Conservation (phyloP, 2,888 invertebrate genomes). For the Zonitis immaculata region DNA sequence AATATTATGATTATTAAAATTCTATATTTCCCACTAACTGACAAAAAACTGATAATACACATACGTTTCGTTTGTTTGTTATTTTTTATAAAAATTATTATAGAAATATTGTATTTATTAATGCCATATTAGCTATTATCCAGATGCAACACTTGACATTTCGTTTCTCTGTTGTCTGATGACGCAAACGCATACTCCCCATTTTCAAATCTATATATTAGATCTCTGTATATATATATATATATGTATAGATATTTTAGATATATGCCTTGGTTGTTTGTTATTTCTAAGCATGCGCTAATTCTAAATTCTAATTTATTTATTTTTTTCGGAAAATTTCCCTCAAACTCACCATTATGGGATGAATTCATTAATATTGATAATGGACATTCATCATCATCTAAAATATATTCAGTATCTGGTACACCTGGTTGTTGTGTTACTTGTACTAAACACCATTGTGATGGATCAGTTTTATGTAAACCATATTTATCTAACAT, state of each 20-base stretch:
- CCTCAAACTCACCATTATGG: constrained; percentile 83
- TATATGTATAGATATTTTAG: background rate
- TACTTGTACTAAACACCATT: constrained; percentile 95
- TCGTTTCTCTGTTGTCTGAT: background rate
- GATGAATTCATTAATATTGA: constrained; percentile 90
- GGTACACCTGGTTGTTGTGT: constrained; percentile 52
- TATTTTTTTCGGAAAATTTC: no score
- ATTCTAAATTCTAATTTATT: no score
- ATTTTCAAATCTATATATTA: background rate
- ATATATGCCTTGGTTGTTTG: no score
- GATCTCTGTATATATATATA: background rate
- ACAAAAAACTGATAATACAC: background rate
- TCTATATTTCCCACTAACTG: no score
- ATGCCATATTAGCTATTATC: no score
- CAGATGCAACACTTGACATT: background rate
- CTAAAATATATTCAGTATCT: constrained; percentile 85
- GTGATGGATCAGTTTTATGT: constrained; percentile 80
- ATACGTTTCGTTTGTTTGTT: no score
- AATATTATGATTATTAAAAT: no score
- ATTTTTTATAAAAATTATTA: no score
- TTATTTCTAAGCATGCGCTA: constrained; percentile 1
- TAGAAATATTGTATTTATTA: no score
- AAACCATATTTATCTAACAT: constrained; percentile 97
- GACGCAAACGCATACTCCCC: background rate
- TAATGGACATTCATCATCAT: constrained; percentile 96